Evolutionary conservation across 2,113 vertebrate species (phyloP).

Genomic region (Myiozetetes cayanensis): DNA sequence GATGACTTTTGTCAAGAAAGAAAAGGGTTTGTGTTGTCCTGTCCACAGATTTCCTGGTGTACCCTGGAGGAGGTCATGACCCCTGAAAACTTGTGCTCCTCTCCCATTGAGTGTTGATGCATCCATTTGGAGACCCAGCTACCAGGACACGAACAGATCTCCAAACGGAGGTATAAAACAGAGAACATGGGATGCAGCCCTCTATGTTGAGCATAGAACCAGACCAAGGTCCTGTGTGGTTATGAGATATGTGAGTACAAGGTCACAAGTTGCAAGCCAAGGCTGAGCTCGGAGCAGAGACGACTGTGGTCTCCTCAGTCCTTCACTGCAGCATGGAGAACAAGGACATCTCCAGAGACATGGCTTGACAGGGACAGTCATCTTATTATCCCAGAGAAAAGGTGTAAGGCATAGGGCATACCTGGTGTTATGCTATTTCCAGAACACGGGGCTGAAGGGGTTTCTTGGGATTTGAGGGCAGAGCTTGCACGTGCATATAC

Average conservation of each 20-base stretch:
- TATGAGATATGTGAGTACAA: background rate
- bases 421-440: background rate
- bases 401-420: fast-evolving
- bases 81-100: background rate
- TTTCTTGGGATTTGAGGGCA: background rate
- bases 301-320: background rate
- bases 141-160: background rate
- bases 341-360: background rate
- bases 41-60: background rate
- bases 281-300: background rate
- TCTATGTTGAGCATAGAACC: background rate
- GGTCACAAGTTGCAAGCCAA: background rate
- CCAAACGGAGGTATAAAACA: background rate
- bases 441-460: background rate
- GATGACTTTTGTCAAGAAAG: constrained; percentile 12
- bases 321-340: background rate
- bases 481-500: background rate
- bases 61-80: background rate
- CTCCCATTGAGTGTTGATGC: background rate
- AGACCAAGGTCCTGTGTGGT: background rate
- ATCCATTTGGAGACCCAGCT: background rate
- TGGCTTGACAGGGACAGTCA: background rate
- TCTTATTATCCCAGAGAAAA: background rate
- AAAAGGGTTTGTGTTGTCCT: background rate
- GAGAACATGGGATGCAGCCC: background rate